These are phyloP conservation scores for Crematogaster levior DNA, from an alignment of 2,888 invertebrate genomes.

Conservation along the genomic window DNA sequence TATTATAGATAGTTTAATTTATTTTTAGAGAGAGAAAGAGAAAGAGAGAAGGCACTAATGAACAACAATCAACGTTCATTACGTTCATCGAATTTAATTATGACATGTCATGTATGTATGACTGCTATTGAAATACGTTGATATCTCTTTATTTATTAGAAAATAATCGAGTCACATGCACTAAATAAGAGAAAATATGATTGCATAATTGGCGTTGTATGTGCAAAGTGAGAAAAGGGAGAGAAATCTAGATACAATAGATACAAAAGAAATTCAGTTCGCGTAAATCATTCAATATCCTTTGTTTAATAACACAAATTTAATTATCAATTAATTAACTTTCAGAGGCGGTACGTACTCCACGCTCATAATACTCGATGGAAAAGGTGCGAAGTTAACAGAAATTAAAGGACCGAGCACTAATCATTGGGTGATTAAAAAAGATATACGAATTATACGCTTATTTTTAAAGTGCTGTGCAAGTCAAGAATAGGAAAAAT, in stretches of 20 bases:
- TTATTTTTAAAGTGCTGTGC: constrained; percentile 10
- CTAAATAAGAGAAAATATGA: not conserved
- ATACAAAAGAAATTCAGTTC: not conserved
- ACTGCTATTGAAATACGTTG: not conserved
- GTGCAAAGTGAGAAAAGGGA: not conserved
- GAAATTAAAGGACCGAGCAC: constrained; percentile 91
- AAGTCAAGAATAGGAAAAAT: not conserved
- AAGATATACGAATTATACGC: not conserved
- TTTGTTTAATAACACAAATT: not conserved
- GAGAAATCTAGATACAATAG: not conserved
- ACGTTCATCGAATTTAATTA: not conserved
- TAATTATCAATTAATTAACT: constrained; percentile 17
- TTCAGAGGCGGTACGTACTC: constrained; percentile 95
- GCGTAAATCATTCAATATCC: not conserved
- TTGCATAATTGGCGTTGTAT: not conserved
- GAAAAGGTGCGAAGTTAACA: constrained; percentile 90
- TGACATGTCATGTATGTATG: constrained; percentile 1
- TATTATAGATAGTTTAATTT: too few relatives aligned
- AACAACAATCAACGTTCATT: constrained; percentile 22
- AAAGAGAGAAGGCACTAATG: not conserved
- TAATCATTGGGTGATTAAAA: constrained; percentile 90
- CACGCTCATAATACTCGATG: constrained; percentile 91
- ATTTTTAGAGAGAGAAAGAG: not conserved
- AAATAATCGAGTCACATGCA: not conserved
- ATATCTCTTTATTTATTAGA: constrained; percentile 1